Evolutionary conservation across 2,113 vertebrate species (phyloP).

Genomic region (Pyxicephalus adspersus): DNA sequence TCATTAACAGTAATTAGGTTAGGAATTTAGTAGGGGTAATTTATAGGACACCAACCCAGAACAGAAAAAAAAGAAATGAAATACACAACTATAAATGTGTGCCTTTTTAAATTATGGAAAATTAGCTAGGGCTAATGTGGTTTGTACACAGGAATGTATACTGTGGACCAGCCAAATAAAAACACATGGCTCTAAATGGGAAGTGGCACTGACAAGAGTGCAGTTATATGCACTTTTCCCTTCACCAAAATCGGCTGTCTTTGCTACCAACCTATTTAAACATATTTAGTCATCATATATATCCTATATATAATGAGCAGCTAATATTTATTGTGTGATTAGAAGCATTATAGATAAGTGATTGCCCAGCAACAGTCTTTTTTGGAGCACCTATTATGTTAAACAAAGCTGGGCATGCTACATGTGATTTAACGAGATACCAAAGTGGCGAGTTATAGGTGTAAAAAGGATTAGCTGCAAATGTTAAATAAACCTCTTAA

Average conservation of each 20-base stretch:
- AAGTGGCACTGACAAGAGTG: not conserved
- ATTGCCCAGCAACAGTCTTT: conserved; percentile 36
- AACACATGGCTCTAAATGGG: no score
- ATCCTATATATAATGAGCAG: not conserved
- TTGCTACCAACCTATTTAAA: not conserved
- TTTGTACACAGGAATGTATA: no score
- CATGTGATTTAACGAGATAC: conserved; percentile 51
- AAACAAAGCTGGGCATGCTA: conserved; percentile 17
- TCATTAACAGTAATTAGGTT: no score
- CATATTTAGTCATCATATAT: not conserved
- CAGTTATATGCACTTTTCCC: no score
- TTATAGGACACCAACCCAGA: no score
- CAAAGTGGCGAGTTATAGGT: conserved; percentile 38
- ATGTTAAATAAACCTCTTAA: not conserved
- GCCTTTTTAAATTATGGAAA: no score
- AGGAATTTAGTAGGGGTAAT: no score
- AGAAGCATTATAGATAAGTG: conserved; percentile 33
- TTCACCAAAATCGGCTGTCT: not conserved
- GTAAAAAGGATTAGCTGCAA: conserved; percentile 28
- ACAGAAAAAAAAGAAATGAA: no score
- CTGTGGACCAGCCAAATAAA: no score
- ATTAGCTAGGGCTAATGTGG: no score
- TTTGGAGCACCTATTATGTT: conserved; percentile 46
- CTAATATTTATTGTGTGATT: conserved; percentile 38
- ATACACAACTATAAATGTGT: no score